Percentiles rank a stretch among this genome's conserved stretches.
Conservation (phyloP, 2,888 invertebrate genomes). For the Seira ritae region DNA sequence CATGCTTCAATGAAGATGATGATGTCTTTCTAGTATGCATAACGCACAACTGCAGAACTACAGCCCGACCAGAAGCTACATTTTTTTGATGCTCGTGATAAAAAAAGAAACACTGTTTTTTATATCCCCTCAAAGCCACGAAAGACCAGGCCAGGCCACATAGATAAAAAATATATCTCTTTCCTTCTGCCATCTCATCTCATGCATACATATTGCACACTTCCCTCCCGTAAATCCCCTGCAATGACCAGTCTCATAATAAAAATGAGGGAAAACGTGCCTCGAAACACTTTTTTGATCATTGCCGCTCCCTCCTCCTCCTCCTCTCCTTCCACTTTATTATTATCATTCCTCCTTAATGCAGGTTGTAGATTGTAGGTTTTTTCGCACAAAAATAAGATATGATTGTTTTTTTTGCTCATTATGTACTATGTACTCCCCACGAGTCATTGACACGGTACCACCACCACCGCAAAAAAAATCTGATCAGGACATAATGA, state of each 20-base stretch:
- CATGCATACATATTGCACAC: constrained; percentile 48
- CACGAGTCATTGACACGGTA: too few species aligned
- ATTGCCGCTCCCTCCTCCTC: neutral
- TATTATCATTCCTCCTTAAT: too few species aligned
- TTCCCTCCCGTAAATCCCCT: constrained; percentile 41
- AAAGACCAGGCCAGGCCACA: constrained; percentile 9
- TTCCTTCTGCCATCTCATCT: constrained; percentile 12
- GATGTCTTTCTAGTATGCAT: too few species aligned
- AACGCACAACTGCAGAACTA: too few species aligned
- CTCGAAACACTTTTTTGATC: constrained; percentile 29
- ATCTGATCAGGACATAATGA: too few species aligned
- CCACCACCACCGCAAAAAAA: too few species aligned
- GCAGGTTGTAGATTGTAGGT: too few species aligned
- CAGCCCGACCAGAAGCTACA: neutral
- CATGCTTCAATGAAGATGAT: too few species aligned
- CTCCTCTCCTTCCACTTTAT: neutral
- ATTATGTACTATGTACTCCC: too few species aligned
- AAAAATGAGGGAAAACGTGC: constrained; percentile 51
- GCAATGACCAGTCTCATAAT: constrained; percentile 42
- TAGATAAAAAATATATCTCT: neutral
- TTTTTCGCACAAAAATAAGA: neutral
- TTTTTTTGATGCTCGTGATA: constrained; percentile 20
- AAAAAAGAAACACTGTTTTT: constrained; percentile 6
- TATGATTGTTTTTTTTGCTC: too few species aligned
- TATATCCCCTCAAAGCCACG: constrained; percentile 14